Evolutionary conservation across 2,888 invertebrate species (phyloP), one percentile per base, ranked within the genome.

Genomic region (Julus scanicus): DNA sequence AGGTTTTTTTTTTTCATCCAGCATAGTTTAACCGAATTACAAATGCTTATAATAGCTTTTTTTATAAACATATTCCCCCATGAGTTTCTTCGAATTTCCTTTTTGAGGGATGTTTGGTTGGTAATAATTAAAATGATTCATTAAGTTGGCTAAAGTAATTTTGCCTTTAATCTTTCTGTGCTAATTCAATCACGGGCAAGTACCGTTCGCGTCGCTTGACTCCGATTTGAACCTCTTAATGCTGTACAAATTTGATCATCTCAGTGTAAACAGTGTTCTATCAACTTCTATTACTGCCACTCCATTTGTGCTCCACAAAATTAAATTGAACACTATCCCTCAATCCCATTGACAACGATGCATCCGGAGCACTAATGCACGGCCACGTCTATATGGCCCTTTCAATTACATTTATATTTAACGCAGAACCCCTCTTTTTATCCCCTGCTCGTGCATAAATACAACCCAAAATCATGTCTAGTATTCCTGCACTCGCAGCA

Each of bases 221-320:
- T 71, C 71, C 71, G 71, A 71, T 71, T 71, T 29, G 71, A 71
- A 71, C 71, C 71, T 71, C 71, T 71, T 71, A 71, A 71, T 71
- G 71, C 71, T 71, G 71, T 71, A 71, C 71, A 71, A 71, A 71
- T 71, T 71, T 71, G 71, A 71, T 71, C 71, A 71, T 71, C 71
- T 71, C 71, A 71, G 71, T 71, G 71, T 71, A 71, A 71, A 71
- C 71, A 71, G 29, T 71, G 71, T 71, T 71, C 71, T 71, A 71
- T 71, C 71, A 71, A 29, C 71, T n/a, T 71, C 9, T 71, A 71
- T 71, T 71, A 71, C 71, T 71, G 71, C 71, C 71, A 71, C 71
- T 71, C 71, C 71, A 71, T 71, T 71, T 71, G 71, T 71, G 6
- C 71, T 71, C 71, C 71, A 20, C 29, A 29, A 71, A 71, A 71